Conservation (phyloP, 2,113 vertebrate species). For the Uropsilus gracilis region DNA sequence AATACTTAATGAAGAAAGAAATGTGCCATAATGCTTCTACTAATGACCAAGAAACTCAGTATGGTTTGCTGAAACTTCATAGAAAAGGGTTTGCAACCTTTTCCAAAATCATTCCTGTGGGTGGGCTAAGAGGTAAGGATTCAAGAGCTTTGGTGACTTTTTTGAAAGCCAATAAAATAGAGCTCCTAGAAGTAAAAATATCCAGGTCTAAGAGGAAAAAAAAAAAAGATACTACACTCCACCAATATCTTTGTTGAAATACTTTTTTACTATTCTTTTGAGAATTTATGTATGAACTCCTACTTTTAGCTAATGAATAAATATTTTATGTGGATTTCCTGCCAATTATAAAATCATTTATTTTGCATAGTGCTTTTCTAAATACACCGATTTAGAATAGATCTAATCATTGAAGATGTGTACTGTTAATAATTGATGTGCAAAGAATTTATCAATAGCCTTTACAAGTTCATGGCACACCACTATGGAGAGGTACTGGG, state of each 20-base stretch:
- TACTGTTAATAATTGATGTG: not conserved
- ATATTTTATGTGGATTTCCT: slow-evolving; percentile 5
- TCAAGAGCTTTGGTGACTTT: not conserved
- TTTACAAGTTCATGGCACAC: not conserved
- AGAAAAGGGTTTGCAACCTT: not conserved
- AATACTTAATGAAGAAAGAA: not conserved
- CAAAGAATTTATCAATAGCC: not conserved
- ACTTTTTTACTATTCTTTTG: not conserved
- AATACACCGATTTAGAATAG: not conserved
- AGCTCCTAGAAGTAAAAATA: not conserved
- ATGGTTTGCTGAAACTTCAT: not conserved
- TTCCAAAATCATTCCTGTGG: not conserved
- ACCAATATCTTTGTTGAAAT: slow-evolving; percentile 32
- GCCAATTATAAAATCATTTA: not conserved
- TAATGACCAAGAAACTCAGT: not conserved
- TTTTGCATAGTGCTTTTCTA: not conserved
- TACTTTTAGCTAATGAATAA: not conserved
- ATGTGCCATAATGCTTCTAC: not conserved
- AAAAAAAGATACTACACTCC: not conserved
- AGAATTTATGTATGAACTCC: slow-evolving; percentile 4
- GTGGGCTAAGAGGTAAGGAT: not conserved
- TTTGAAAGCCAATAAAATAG: not conserved
- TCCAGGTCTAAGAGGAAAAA: not conserved
- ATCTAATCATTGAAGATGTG: not conserved
- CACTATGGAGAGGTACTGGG: not conserved